phyloP scores from a whole-genome alignment of 2,888 invertebrate genomes.

The Hipparchia sbordonii region DNA sequence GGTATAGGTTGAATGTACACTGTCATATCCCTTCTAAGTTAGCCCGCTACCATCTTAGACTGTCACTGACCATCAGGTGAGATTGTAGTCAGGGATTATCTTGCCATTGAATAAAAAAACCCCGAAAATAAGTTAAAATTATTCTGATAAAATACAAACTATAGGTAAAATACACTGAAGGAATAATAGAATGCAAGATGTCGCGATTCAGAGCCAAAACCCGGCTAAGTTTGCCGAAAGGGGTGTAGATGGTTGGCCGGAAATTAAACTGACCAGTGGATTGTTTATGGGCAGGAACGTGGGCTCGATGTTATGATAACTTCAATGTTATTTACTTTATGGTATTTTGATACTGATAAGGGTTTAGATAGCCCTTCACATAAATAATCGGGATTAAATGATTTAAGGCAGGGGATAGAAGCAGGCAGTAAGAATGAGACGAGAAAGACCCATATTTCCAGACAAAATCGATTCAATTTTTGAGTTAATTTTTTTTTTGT shows the following conservation, averaged over 20 bases:
- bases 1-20: no score
- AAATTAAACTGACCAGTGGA: slow-evolving; percentile 43
- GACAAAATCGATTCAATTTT: neutral
- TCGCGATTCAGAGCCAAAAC: no score
- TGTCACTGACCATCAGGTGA: no score
- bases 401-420: neutral
- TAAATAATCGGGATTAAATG: neutral
- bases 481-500: no score
- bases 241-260: slow-evolving; percentile 28
- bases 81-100: no score
- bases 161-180: no score
- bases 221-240: neutral
- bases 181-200: no score
- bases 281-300: slow-evolving; percentile 36
- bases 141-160: no score
- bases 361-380: neutral
- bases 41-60: no score
- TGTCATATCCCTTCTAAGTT: no score
- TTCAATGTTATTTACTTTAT: slow-evolving; percentile 5
- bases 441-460: neutral
- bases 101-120: no score
- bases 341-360: slow-evolving; percentile 13
- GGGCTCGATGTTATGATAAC: slow-evolving; percentile 17
- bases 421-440: neutral
- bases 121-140: no score